These are phyloP conservation scores for Notolabrus celidotus DNA, from an alignment of 2,797 vertebrate species.

Conservation along the genomic window DNA sequence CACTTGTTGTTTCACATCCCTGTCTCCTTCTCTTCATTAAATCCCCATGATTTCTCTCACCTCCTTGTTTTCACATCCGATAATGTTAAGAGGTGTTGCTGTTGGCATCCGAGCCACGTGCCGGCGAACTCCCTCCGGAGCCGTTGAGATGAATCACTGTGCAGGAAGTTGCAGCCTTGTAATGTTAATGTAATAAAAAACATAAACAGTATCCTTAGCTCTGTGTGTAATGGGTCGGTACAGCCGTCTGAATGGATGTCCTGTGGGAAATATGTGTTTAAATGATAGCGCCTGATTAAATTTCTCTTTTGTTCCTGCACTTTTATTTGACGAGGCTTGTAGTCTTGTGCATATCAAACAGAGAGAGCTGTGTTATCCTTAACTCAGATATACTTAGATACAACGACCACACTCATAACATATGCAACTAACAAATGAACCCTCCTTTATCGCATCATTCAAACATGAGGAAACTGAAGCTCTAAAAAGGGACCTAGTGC, in stretches of 20 bases:
- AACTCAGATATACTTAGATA: neutral
- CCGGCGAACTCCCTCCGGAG: slow-evolving; percentile 3
- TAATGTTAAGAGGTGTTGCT: slow-evolving; percentile 57
- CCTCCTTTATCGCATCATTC: too few relatives aligned
- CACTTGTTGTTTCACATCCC: slow-evolving; percentile 1
- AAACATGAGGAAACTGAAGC: too few relatives aligned
- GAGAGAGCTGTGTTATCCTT: neutral
- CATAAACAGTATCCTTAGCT: slow-evolving; percentile 29
- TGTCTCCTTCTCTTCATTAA: slow-evolving; percentile 24
- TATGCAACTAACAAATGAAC: too few relatives aligned
- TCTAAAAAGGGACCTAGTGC: too few relatives aligned
- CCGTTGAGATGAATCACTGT: slow-evolving; percentile 34
- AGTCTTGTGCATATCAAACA: neutral
- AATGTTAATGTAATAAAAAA: slow-evolving; percentile 21
- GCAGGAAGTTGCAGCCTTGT: slow-evolving; percentile 6
- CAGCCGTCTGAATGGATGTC: slow-evolving; percentile 24
- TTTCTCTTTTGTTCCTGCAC: neutral
- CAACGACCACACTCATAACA: neutral
- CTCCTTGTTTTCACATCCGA: slow-evolving; percentile 46
- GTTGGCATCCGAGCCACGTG: slow-evolving; percentile 33
- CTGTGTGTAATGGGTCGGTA: slow-evolving; percentile 2
- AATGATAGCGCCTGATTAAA: neutral
- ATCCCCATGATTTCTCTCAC: slow-evolving; percentile 25
- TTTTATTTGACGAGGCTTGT: neutral
- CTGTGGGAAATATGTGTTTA: slow-evolving; percentile 27